Conservation (phyloP, 1,140 invertebrate genomes). For the Saccostrea glomerata region DNA sequence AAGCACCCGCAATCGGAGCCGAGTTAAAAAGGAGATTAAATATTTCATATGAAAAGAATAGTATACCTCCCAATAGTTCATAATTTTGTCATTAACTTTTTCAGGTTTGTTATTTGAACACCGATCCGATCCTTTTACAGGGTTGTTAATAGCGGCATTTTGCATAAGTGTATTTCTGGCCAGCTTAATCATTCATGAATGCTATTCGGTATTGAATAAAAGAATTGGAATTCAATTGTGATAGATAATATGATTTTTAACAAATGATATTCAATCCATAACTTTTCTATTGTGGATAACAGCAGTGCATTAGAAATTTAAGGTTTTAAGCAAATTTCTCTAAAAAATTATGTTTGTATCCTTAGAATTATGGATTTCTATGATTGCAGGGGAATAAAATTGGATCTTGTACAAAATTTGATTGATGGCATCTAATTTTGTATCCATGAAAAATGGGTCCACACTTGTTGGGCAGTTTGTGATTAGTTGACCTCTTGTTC, state of each 20-base stretch:
- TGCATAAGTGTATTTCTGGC: conserved; percentile 10
- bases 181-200: conserved; percentile 17
- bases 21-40: conserved; percentile 32
- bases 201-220: background rate
- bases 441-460: background rate
- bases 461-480: background rate
- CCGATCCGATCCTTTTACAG: conserved; percentile 3
- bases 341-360: background rate
- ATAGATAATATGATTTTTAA: background rate
- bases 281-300: background rate
- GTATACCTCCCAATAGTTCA: conserved; percentile 34
- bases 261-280: background rate
- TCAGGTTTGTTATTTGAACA: conserved; percentile 18
- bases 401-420: background rate
- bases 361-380: background rate
- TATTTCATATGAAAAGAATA: conserved; percentile 35
- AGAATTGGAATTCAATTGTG: background rate
- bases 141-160: conserved; percentile 4
- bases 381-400: background rate
- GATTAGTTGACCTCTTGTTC: conserved; percentile 11
- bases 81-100: conserved; percentile 37
- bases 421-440: background rate
- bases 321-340: background rate
- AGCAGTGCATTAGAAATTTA: background rate
- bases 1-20: background rate